A percentile compares a stretch with the other conserved stretches of the same genome.
Conservation (phyloP, 1,140 invertebrate species). For the Lepeophtheirus salmonis region DNA sequence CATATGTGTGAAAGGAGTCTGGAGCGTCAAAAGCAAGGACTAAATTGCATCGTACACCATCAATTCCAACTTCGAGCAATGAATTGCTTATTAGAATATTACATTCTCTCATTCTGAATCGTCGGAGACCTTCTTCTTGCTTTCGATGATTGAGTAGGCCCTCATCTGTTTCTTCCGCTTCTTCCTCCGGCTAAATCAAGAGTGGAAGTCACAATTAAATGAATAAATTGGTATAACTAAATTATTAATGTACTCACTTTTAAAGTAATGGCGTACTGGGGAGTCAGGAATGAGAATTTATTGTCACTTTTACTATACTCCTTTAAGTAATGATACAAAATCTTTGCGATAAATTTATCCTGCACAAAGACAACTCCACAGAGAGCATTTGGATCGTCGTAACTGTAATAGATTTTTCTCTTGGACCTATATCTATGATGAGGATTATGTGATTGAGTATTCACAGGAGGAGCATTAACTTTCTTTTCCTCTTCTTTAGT, state of each 20-base stretch:
- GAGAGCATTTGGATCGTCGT: conserved; percentile 49
- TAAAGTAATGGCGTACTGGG: conserved; percentile 16
- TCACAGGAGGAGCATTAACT: background rate
- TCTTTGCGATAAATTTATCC: conserved; percentile 57
- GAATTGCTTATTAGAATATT: conserved; percentile 75
- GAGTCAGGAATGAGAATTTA: conserved; percentile 22
- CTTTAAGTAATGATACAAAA: conserved; percentile 51
- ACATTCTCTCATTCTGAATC: conserved; percentile 79
- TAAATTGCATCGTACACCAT: conserved; percentile 58
- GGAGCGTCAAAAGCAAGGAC: conserved; percentile 56
- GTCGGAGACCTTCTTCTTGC: conserved; percentile 66
- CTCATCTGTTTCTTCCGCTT: conserved; percentile 25
- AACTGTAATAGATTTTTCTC: conserved; percentile 21
- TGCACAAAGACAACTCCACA: conserved; percentile 75
- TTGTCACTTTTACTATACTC: conserved; percentile 25
- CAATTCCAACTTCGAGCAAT: conserved; percentile 66
- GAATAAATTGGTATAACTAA: conserved; percentile 20
- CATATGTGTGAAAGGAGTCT: conserved; percentile 45
- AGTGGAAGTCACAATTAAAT: background rate
- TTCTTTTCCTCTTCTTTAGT: background rate
- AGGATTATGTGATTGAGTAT: background rate
- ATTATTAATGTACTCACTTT: background rate
- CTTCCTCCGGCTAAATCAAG: conserved; percentile 20
- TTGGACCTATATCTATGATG: conserved; percentile 1
- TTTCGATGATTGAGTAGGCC: conserved; percentile 34